Base-by-base conservation (phyloP, 2,888 invertebrate species). In the Graphium colonna region DNA sequence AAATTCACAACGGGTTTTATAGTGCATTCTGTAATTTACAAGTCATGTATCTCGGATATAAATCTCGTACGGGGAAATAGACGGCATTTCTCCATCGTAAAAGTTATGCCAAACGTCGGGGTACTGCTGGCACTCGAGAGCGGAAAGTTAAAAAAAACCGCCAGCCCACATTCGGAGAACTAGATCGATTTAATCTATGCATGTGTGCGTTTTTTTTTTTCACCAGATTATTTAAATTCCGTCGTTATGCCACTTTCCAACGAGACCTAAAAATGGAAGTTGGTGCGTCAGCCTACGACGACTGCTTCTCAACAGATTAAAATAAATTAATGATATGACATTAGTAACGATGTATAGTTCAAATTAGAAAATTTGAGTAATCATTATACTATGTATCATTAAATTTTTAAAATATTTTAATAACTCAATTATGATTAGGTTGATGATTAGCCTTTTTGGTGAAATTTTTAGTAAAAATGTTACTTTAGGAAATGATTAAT, bases 141-240 rank as follows among this genome's bases (percentile, higher is more conserved):
- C 51, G 55, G 62, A 62, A 64, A 62, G 62, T 58, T 54, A 52
- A 26, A 36, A 48, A 43, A 53, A 38, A 21, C 43, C 39, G 52
- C 16, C 39, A 53, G 46, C 43, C 48, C 53, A 58, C 56, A 53
- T 61, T 58, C 36, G 44, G 55, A 46, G 59, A 61, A 62, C 57
- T 59, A 60, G 58, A 60, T 40, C 57, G 53, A 60, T 59, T 57
- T 42, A 26, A 52, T 50, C 54, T 31, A 10, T 21, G 21, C 21
- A 21, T 21, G 21, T 21, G 21, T 21, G 21, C 5, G 21, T 21
- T 56, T 44, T 58, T 55, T 60, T 64, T 64, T 60, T 62, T 61
- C 55, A 59, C 59, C 59, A 62, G 41, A 63, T 65, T 66, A 67
- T 69, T 63, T 52, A 70, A 67, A 68, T 40, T n/a, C n/a, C n/a